These are phyloP conservation scores for Lophius piscatorius DNA, from an alignment of 2,113 vertebrate genomes.

Conservation along the genomic window DNA sequence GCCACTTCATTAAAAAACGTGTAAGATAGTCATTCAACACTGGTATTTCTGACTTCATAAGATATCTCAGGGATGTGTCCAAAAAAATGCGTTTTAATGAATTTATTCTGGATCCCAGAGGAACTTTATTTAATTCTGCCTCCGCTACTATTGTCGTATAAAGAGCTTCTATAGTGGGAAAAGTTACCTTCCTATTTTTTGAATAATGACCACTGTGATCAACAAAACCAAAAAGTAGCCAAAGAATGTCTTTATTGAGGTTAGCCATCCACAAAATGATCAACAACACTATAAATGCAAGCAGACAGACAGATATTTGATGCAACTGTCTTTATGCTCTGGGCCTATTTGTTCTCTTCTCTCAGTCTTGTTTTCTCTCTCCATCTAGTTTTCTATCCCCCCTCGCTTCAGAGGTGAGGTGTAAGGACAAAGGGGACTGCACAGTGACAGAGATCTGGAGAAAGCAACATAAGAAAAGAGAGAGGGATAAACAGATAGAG, in stretches of 20 bases:
- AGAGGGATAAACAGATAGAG: constrained; percentile 38
- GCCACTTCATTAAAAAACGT: no score
- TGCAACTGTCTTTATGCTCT: background rate
- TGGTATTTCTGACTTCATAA: no score
- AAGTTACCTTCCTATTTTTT: background rate
- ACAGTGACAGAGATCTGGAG: constrained; percentile 4
- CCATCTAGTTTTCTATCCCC: background rate
- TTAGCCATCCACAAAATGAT: background rate
- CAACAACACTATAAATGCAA: background rate
- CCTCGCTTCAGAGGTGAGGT: background rate
- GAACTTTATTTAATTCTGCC: no score
- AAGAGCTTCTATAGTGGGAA: background rate
- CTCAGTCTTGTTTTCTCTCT: constrained; percentile 1
- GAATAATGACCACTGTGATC: background rate
- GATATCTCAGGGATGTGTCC: no score
- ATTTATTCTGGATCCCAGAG: no score
- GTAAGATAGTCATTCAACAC: no score
- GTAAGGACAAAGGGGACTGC: constrained; percentile 18
- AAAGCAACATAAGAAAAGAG: constrained; percentile 24
- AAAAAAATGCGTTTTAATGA: no score
- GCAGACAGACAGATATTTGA: constrained; percentile 15
- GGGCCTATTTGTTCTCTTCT: constrained; percentile 16
- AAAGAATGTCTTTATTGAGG: background rate
- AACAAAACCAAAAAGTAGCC: background rate
- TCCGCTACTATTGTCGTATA: no score